Percentiles rank a stretch among this genome's conserved stretches.
phyloP scores from a whole-genome alignment of 2,888 invertebrate genomes.

The Ectropis crepuscularia region DNA sequence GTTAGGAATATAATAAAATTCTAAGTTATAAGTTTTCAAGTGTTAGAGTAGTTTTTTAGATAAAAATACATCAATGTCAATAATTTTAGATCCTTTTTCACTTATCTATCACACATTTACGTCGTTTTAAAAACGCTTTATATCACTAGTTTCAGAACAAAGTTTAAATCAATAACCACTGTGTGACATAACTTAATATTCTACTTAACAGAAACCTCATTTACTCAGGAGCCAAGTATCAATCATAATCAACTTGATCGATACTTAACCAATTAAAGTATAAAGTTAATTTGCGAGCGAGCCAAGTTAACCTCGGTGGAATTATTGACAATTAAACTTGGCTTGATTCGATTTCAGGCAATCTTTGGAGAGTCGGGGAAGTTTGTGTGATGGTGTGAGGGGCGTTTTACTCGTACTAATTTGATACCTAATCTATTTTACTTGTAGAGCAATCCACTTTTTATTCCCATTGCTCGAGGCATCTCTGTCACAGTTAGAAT shows the following conservation, averaged over 20 bases:
- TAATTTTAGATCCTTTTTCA: neutral
- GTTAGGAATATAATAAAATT: no score
- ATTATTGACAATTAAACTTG: conserved; percentile 75
- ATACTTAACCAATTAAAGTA: conserved; percentile 55
- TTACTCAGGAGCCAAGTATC: conserved; percentile 33
- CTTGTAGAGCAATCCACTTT: no score
- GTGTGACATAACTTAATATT: conserved; percentile 7
- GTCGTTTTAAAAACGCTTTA: neutral
- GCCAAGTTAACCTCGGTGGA: conserved; percentile 67
- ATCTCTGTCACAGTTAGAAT: no score
- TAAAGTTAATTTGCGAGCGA: conserved; percentile 64
- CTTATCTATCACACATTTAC: neutral
- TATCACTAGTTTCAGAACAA: neutral
- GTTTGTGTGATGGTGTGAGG: conserved; percentile 3
- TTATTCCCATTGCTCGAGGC: no score
- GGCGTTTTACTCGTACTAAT: neutral
- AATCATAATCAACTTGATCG: conserved; percentile 50
- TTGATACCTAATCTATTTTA: no score
- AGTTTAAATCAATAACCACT: conserved; percentile 6
- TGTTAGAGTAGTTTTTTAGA: no score
- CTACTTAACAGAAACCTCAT: conserved; percentile 12
- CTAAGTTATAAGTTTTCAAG: no score
- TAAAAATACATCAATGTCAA: neutral
- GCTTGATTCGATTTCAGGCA: conserved; percentile 67
- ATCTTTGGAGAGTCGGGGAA: conserved; percentile 24